Conservation (phyloP, 2,113 vertebrate genomes). For the Empidonax alnorum region DNA sequence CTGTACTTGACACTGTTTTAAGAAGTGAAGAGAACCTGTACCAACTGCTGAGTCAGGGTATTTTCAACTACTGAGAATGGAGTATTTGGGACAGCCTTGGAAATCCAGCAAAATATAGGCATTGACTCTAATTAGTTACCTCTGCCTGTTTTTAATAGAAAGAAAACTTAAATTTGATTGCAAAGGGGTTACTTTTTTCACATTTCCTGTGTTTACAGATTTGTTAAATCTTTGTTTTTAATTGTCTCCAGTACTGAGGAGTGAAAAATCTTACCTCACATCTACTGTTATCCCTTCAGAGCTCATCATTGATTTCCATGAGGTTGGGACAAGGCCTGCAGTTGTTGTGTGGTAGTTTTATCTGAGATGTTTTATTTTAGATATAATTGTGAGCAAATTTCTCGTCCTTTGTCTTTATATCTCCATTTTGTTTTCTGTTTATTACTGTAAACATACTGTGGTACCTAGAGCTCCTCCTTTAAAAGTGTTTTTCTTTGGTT, state of each 20-base stretch:
- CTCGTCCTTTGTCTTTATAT: not conserved
- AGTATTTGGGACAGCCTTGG: not conserved
- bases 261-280: not conserved
- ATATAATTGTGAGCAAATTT: not conserved
- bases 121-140: not conserved
- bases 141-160: not conserved
- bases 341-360: not conserved
- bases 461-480: not conserved
- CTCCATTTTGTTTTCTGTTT: not conserved
- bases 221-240: not conserved
- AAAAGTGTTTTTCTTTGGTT: not conserved
- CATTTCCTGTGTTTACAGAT: not conserved
- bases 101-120: not conserved
- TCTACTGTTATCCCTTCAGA: not conserved
- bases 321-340: not conserved
- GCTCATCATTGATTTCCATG: not conserved
- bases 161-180: not conserved
- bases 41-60: not conserved
- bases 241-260: not conserved
- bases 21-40: not conserved
- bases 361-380: not conserved
- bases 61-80: not conserved
- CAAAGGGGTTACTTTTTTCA: not conserved
- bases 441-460: not conserved
- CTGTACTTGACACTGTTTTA: not conserved